Base-by-base conservation (phyloP, 1,140 invertebrate genomes). In the Drosophila rhopaloa region DNA sequence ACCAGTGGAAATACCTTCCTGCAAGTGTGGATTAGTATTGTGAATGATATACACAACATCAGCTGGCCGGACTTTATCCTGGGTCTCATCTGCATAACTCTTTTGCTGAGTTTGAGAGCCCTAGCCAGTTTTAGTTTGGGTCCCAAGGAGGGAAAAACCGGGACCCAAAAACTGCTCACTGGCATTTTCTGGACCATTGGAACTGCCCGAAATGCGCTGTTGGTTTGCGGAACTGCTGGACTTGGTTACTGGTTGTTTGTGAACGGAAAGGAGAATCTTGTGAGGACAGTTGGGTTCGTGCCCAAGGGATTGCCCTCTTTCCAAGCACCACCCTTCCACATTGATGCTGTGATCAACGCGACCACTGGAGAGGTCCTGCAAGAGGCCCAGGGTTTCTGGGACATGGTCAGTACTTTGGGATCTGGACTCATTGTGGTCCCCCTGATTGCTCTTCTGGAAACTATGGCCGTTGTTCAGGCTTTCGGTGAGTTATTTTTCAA, bases 391-490 rank as follows among this genome's bases (percentile, higher is more conserved):
- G 83, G 61, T 37, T 96, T 97, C 83, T 66, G 94, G 5, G 95
- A 96, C 3, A 97, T 97, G 95, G 93, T 95, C 44, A 93, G 94
- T 32, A 95, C 95, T 71, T 91, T 97, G 70, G 96, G 96, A 37
- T 95, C 95, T 4, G 96, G 96, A 1, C 92, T 98, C 19, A 93
- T 97, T 61, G 96, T 97, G n/a, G 93, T 97, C 44, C 96, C 97
- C 1, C 91, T 98, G 8, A 95, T 98, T 61, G 95, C 96, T 24
- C 91, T 98, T 38, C 94, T 97, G 80, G 97, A 97, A 91, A 96
- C 97, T 61, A 96, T 97, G 70, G 95, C 97, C 2, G 96, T 97
- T 66, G 97, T 96, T 76, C 97, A 97, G 93, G 96, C 96, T 6
- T 91, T 91, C 94, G 95, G 91, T 92, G 70, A 79, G 91, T 82